Percentiles rank a stretch among this genome's conserved stretches.
phyloP scores from a whole-genome alignment of 2,113 vertebrate species.

The Tupaia chinensis region DNA sequence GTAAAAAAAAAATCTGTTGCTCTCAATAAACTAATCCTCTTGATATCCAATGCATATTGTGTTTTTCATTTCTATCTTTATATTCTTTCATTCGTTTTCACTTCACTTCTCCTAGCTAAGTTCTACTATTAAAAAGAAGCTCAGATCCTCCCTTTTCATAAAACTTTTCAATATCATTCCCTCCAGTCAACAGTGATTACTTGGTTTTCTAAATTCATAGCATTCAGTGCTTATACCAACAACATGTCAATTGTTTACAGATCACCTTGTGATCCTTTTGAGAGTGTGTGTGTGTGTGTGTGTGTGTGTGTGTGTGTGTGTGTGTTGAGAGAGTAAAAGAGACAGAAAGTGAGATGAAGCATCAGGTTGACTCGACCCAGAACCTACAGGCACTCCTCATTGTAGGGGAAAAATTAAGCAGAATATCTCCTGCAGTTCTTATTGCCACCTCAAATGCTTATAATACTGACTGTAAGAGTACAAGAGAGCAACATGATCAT shows the following conservation, averaged over 20 bases:
- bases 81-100: background rate
- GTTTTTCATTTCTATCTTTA: background rate
- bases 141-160: background rate
- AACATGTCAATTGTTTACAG: background rate
- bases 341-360: no score
- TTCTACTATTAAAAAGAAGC: background rate
- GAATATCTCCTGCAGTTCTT: no score
- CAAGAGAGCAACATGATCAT: no score
- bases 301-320: no score
- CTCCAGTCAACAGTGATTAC: background rate
- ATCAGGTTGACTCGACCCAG: no score
- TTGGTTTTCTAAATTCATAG: background rate
- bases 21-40: background rate
- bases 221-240: background rate
- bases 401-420: no score
- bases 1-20: background rate
- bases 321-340: no score
- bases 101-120: background rate
- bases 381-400: no score
- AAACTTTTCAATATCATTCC: background rate
- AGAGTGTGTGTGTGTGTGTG: background rate
- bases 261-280: background rate
- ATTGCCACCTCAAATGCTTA: no score
- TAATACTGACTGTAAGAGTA: no score
- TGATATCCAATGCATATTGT: background rate